Percentiles rank a stretch among this genome's conserved stretches.
Evolutionary conservation across 2,797 vertebrate species (phyloP).

Genomic region (Neosilurus hyrtlii): DNA sequence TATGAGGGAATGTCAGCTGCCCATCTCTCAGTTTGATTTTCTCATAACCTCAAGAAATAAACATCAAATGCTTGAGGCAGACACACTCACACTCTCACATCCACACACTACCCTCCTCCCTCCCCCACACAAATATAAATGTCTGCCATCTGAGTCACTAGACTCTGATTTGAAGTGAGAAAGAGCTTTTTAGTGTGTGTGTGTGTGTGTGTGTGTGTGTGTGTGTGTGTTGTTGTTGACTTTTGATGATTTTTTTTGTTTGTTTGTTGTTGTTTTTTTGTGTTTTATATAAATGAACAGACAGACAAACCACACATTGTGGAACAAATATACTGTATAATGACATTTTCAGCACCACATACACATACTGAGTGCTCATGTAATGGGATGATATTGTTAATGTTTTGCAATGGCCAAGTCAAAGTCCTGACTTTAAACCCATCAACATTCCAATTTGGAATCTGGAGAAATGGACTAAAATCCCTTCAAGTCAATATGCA

Average conservation of each 20-base stretch:
- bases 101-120: constrained; percentile 44
- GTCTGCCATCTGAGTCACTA: background rate
- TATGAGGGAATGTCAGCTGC: constrained; percentile 52
- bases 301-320: background rate
- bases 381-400: too few species aligned
- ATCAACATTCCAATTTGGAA: too few species aligned
- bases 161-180: constrained; percentile 8
- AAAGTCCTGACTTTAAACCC: too few species aligned
- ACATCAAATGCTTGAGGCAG: constrained; percentile 30
- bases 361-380: background rate
- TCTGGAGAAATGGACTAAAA: too few species aligned
- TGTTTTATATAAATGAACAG: background rate
- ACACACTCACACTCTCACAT: background rate
- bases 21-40: constrained; percentile 53
- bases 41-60: constrained; percentile 51
- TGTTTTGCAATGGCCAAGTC: too few species aligned
- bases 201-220: background rate
- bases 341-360: background rate
- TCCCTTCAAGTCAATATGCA: too few species aligned
- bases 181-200: background rate
- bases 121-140: constrained; percentile 57
- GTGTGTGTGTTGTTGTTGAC: background rate
- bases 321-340: background rate
- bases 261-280: background rate
- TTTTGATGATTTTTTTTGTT: background rate